Evolutionary conservation across 2,888 invertebrate species (phyloP), one percentile per base, ranked within the genome.

Genomic region (Machimus atricapillus): DNA sequence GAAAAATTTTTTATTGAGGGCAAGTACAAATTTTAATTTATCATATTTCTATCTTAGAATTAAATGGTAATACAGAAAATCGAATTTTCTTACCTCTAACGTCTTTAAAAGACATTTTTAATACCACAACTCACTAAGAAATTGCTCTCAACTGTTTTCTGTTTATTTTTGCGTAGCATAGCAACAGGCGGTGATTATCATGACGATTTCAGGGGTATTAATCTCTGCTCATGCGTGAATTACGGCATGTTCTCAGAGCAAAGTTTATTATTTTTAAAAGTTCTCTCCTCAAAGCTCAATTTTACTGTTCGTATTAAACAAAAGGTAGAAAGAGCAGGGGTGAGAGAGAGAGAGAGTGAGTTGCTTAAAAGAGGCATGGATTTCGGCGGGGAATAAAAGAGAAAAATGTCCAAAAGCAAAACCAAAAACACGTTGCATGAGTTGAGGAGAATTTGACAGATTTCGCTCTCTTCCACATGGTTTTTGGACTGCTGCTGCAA

Each of bases 51-150:
- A 40, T 12, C 7, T 43, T 43, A 8, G 16, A 46, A 14, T 23
- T 27, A 27, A 66, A 66, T 66, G 9, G 1, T 12, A 12, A 14
- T 66, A 27, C 6, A 66, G 1, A 9, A 66, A 73, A 37, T 81
- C 2, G 40, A n/a, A 23, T 31, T 46, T 16, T 1, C 52, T 89
- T 89, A 92, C 92, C 92, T 89, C 92, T 89, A 52, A 92, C 92
- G 88, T 92, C 91, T 87, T 92, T 92, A 87, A 92, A 92, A 27
- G 92, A 92, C 92, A 92, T 92, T 87, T 87, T 90, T 77, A 73
- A 77, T 9, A 58, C 14, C 27, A 34, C 12, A 14, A 58, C 9
- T 31, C 14, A 9, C 27, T 7, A 77, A 14, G 4, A 76, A n/a
- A 34, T 34, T 34, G 34, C 34, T 7, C 34, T 34, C 6, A 79